A percentile compares a stretch with the other conserved stretches of the same genome.
phyloP scores from a whole-genome alignment of 2,888 invertebrate species.

The Isotomurus palustris region DNA sequence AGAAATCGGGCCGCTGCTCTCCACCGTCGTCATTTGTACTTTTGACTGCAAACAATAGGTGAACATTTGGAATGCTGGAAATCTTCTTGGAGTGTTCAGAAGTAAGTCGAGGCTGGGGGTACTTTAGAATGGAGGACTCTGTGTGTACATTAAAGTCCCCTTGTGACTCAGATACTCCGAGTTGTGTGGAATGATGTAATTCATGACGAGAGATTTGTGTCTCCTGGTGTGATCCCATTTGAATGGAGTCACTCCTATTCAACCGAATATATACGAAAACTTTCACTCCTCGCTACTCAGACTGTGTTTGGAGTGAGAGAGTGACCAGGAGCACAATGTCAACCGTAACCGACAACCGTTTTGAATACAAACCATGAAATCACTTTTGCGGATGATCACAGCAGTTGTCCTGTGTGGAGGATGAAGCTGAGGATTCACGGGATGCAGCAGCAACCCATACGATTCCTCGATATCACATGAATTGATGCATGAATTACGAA shows the following conservation, averaged over 20 bases:
- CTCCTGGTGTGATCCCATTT: neutral
- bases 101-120: neutral
- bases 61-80: neutral
- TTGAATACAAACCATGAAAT: neutral
- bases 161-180: no score
- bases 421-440: neutral
- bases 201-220: no score
- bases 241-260: slow-evolving; percentile 4
- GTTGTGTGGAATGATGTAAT: no score
- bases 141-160: neutral
- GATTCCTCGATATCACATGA: neutral
- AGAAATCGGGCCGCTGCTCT: no score
- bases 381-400: neutral
- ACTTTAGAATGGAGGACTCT: neutral
- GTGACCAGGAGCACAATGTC: slow-evolving; percentile 2
- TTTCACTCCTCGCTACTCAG: slow-evolving; percentile 1
- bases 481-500: slow-evolving; percentile 2
- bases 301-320: neutral
- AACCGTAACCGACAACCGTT: neutral
- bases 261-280: slow-evolving; percentile 6
- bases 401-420: neutral
- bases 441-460: neutral
- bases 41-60: slow-evolving; percentile 39
- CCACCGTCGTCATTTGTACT: slow-evolving; percentile 36
- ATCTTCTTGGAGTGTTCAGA: neutral